Evolutionary conservation across 2,888 invertebrate genomes (phyloP), one percentile per base, ranked within the genome.

Genomic region (Drosophila neotestacea): DNA sequence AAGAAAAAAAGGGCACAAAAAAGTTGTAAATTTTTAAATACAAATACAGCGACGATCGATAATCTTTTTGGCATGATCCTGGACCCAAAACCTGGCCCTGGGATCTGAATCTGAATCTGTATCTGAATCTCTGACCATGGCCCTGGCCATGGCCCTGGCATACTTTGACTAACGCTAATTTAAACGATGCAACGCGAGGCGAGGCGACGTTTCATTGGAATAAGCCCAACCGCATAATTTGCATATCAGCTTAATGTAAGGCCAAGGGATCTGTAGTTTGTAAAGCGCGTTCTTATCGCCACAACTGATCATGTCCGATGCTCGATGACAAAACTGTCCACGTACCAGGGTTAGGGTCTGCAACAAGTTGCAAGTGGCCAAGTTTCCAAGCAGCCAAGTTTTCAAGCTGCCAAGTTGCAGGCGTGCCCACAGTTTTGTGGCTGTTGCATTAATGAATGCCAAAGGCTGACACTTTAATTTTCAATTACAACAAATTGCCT

Each of bases 391-490:
- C 1, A 1, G 4, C 30, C 30, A 30, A 7, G 1, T 6, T 7
- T 1, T 5, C 30, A 30, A 7, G 5, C 7, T 30, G 44, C 51
- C 42, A 44, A 38, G 48, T 48, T 28, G 36, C 47, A 28, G 75
- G 78, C 78, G 78, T 73, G 73, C 47, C 67, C 73, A 64, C 56
- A 73, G 78, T 54, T 77, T 68, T 76, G 77, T 62, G 61, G 69
- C 63, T 61, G 64, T 72, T 71, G 74, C 77, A 72, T 81, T 79
- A 82, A 84, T 85, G 82, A 85, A 85, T 76, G 87, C 87, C 87
- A 88, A 77, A 84, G 90, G 87, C 86, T 86, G 84, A 89, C 89
- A 87, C 88, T 87, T 89, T 89, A 88, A 89, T 89, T 87, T 87
- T 87, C 87, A 87, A 87, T 87, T 89, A 87, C 87, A 87, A 89